Evolutionary conservation across 2,113 vertebrate genomes (phyloP).

Genomic region (Pelecanoides urinatrix): DNA sequence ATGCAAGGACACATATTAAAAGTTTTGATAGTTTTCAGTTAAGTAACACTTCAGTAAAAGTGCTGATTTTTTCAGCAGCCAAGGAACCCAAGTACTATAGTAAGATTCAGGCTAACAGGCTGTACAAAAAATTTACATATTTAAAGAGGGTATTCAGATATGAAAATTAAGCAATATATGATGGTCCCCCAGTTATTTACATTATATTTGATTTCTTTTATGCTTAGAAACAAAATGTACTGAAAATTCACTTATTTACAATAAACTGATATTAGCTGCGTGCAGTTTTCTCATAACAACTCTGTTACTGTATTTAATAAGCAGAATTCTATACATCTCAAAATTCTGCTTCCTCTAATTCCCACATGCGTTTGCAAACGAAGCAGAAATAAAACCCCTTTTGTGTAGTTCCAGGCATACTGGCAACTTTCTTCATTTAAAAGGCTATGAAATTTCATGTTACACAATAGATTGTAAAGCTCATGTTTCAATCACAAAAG

Average conservation of each 20-base stretch:
- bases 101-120: neutral
- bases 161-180: neutral
- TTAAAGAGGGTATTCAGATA: neutral
- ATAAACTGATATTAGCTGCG: neutral
- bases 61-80: neutral
- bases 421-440: neutral
- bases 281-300: neutral
- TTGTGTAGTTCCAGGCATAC: neutral
- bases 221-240: neutral
- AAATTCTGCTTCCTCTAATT: neutral
- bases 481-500: neutral
- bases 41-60: neutral
- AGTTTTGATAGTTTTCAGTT: neutral
- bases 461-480: neutral
- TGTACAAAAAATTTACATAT: neutral
- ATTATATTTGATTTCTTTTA: neutral
- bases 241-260: neutral
- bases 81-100: neutral
- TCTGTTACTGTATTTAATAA: neutral
- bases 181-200: neutral
- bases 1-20: neutral
- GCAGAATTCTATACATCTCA: neutral
- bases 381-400: neutral
- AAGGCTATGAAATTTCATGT: neutral
- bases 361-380: neutral